Evolutionary conservation across 2,888 invertebrate genomes (phyloP), one percentile per base, ranked within the genome.

Genomic region (Antheraea assamensis): DNA sequence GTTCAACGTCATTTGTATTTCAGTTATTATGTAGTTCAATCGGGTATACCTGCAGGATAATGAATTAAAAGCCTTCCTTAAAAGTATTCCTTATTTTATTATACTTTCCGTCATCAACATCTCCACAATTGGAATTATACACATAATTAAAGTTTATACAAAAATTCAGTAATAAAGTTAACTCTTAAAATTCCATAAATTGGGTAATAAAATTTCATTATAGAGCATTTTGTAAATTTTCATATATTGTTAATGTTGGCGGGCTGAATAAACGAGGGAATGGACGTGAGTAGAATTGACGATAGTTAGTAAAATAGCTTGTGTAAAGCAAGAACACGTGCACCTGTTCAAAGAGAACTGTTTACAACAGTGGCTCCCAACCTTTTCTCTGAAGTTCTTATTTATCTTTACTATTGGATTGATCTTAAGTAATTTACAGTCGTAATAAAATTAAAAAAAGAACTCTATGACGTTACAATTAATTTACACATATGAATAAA

Each of bases 311-410:
- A 84, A 89, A 91, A 91, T 89, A 86, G 87, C 85, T 90, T 92
- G 85, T 86, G 81, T 81, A 85, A 30, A 79, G 84, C 85, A 87
- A 88, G 84, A 88, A 88, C 86, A 88, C 86, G 85, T 87, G 91
- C 93, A 93, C 92, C 93, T 93, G 92, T 90, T 87, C 88, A 92
- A 92, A 92, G 90, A 89, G 83, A 81, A 84, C 85, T 88, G 88
- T 77, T 81, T 78, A 78, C 77, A 74, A 68, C 71, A 66, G 55
- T 31, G 35, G 55, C 55, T 42, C 35, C n/a, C 68, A 35, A 68
- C 35, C 68, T 68, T 66, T 61, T 66, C 15, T 31, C 24, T 15
- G 10, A 58, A 30, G 30, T 30, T 64, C 1, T 64, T 21, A 15
- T 19, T 15, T 64, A 64, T 27, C 1, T 64, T 64, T 64, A 27